Conservation (phyloP, 2,113 vertebrate genomes). For the Amazona vittata region DNA sequence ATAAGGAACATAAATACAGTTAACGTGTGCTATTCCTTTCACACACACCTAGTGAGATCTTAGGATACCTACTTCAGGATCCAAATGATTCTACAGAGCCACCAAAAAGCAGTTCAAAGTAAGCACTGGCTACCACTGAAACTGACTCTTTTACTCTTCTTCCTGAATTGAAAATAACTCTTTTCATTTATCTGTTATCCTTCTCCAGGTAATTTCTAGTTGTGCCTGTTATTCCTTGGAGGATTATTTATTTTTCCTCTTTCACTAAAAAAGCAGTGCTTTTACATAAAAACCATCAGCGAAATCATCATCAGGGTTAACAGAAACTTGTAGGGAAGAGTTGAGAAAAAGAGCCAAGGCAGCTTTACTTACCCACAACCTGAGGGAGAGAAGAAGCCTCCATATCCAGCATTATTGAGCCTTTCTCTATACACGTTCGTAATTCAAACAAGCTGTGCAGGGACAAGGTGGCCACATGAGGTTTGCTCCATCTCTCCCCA, state of each 20-base stretch:
- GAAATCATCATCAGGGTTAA: background rate
- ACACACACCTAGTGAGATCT: fast-evolving
- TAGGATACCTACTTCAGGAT: background rate
- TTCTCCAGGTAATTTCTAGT: background rate
- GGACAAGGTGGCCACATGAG: conserved; percentile 88
- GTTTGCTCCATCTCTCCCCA: conserved; percentile 97
- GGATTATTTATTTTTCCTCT: background rate
- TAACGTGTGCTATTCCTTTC: background rate
- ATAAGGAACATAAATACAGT: fast-evolving
- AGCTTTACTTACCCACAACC: conserved; percentile 86
- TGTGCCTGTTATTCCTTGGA: background rate
- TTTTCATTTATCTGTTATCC: background rate
- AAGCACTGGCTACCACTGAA: background rate
- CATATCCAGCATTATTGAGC: conserved; percentile 92
- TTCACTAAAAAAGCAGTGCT: background rate
- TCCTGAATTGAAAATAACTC: background rate
- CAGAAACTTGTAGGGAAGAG: background rate
- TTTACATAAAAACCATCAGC: background rate
- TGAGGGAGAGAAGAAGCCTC: conserved; percentile 92
- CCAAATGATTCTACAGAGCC: background rate
- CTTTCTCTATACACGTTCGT: conserved; percentile 94
- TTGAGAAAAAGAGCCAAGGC: background rate
- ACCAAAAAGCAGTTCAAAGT: background rate
- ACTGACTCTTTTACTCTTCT: background rate
- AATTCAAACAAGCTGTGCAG: conserved; percentile 95